Evolutionary conservation across 2,113 vertebrate species (phyloP).

Genomic region (Prinia subflava): DNA sequence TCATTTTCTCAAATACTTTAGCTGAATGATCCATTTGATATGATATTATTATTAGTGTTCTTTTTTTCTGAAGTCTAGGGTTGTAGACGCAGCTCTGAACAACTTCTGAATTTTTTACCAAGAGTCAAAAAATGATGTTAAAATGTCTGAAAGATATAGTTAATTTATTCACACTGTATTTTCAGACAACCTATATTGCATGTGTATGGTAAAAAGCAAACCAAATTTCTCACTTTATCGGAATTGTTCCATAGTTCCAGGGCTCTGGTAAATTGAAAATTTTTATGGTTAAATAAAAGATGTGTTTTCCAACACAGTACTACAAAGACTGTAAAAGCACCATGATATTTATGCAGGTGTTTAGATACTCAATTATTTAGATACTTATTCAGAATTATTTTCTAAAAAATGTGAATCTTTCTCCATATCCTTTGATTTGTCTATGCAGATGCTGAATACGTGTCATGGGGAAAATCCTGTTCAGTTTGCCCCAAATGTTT

Average conservation of each 20-base stretch:
- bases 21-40: background rate
- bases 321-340: background rate
- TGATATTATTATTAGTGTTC: background rate
- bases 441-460: background rate
- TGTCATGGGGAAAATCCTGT: background rate
- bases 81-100: background rate
- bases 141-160: background rate
- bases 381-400: background rate
- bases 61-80: background rate
- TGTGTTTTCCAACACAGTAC: background rate
- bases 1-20: background rate
- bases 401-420: background rate
- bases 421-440: background rate
- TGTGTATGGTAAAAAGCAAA: background rate
- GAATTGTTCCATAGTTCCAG: background rate
- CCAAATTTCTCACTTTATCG: background rate
- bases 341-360: background rate
- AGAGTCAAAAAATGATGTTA: background rate
- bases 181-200: background rate
- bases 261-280: fast-evolving
- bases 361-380: background rate
- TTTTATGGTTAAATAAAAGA: background rate
- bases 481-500: background rate
- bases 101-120: background rate
- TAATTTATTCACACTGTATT: background rate